These are phyloP conservation scores for Boloria euphrosyne DNA, from an alignment of 2,888 invertebrate genomes.

Conservation along the genomic window DNA sequence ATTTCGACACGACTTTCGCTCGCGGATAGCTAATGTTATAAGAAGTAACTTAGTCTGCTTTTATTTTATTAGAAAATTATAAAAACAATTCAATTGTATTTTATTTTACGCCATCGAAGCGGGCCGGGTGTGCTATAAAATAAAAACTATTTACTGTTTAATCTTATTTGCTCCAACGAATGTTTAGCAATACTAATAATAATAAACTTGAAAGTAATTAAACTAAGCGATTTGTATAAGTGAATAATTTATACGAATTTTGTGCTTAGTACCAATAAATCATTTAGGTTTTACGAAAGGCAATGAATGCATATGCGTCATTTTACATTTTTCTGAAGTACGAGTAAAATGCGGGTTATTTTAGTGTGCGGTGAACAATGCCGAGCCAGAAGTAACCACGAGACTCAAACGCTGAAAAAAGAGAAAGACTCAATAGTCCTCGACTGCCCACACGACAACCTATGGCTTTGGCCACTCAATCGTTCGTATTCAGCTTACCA, in stretches of 20 bases:
- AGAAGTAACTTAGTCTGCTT: too few species aligned
- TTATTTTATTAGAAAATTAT: too few species aligned
- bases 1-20: too few species aligned
- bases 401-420: constrained; percentile 61
- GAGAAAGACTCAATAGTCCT: constrained; percentile 70
- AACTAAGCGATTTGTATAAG: constrained; percentile 21
- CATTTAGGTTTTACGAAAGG: constrained; percentile 45
- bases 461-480: constrained; percentile 78
- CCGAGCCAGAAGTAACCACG: constrained; percentile 38
- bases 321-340: constrained; percentile 54
- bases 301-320: constrained; percentile 38
- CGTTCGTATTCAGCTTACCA: constrained; percentile 63
- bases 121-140: too few species aligned
- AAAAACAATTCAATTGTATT: too few species aligned
- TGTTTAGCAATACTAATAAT: constrained; percentile 9
- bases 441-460: constrained; percentile 78
- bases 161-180: neutral
- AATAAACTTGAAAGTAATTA: constrained; percentile 34
- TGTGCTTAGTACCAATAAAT: constrained; percentile 51
- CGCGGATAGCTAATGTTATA: too few species aligned
- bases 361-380: constrained; percentile 72
- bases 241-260: constrained; percentile 35
- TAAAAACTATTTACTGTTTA: too few species aligned
- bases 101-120: too few species aligned
- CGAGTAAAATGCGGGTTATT: constrained; percentile 70